phyloP scores from a whole-genome alignment of 2,888 invertebrate species.

The Dilophus febrilis region DNA sequence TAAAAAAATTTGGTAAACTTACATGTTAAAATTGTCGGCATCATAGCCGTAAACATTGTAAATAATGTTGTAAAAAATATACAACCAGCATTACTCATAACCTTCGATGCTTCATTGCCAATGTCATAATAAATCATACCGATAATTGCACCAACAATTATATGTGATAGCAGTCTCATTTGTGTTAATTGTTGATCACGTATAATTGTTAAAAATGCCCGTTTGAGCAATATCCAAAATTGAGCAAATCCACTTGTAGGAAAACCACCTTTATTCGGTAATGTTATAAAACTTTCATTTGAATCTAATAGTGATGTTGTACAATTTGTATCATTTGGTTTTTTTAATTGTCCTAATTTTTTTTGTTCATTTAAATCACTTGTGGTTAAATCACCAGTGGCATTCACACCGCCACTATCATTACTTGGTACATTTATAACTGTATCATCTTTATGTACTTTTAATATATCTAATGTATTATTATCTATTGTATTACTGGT shows the following conservation, averaged over 20 bases:
- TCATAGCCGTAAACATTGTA: conserved; percentile 95
- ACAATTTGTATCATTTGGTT: conserved; percentile 39
- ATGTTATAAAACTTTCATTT: conserved; percentile 51
- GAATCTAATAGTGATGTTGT: conserved; percentile 54
- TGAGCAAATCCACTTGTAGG: conserved; percentile 69
- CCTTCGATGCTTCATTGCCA: conserved; percentile 84
- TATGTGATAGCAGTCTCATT: conserved; percentile 53
- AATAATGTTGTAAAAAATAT: conserved; percentile 93
- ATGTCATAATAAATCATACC: conserved; percentile 87
- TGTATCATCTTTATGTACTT: conserved; percentile 12
- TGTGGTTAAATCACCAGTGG: conserved; percentile 14
- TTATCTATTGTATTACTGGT: too few relatives aligned
- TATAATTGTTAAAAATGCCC: conserved; percentile 66
- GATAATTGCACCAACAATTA: conserved; percentile 78
- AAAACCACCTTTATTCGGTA: conserved; percentile 51
- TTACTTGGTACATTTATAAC: conserved; percentile 19
- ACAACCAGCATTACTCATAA: conserved; percentile 88
- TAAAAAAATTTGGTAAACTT: conserved; percentile 32
- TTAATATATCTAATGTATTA: neutral
- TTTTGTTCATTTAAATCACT: too few relatives aligned
- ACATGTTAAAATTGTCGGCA: conserved; percentile 97
- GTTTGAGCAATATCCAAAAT: conserved; percentile 73
- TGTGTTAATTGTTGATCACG: conserved; percentile 79
- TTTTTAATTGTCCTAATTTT: conserved; percentile 9
- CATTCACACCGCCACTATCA: conserved; percentile 24